A percentile compares a stretch with the other conserved stretches of the same genome.
phyloP scores from a whole-genome alignment of 2,797 vertebrate species.

The Pseudopleuronectes americanus region DNA sequence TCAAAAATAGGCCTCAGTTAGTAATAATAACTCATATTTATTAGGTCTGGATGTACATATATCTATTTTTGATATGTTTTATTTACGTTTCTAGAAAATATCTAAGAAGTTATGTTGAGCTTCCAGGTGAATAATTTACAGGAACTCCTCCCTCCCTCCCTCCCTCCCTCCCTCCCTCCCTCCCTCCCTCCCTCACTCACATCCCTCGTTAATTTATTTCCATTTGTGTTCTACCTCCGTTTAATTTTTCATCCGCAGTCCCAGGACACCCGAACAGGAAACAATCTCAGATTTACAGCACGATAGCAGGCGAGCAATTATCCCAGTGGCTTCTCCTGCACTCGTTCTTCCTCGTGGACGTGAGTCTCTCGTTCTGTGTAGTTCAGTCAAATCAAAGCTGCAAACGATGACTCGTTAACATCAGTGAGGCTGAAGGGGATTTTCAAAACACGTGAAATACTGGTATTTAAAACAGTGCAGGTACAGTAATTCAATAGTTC shows the following conservation, averaged over 20 bases:
- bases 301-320: conserved; percentile 30
- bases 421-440: conserved; percentile 23
- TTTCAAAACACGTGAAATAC: conserved; percentile 14
- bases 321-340: not conserved
- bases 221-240: conserved; percentile 31
- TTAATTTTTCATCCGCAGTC: conserved; percentile 34
- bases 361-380: not conserved
- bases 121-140: no score
- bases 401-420: conserved; percentile 51
- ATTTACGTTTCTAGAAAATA: no score
- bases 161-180: no score
- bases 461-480: conserved; percentile 41
- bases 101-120: no score
- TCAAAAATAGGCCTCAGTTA: no score
- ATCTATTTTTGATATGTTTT: no score
- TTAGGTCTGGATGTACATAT: no score
- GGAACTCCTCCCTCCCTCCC: no score
- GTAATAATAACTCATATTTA: no score
- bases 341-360: conserved; percentile 13
- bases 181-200: no score
- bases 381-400: conserved; percentile 25
- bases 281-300: conserved; percentile 34
- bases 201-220: conserved; percentile 24
- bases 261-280: conserved; percentile 30
- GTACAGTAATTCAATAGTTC: conserved; percentile 45